phyloP scores from a whole-genome alignment of 1,140 invertebrate species.

The Atopsyche davidsoni region DNA sequence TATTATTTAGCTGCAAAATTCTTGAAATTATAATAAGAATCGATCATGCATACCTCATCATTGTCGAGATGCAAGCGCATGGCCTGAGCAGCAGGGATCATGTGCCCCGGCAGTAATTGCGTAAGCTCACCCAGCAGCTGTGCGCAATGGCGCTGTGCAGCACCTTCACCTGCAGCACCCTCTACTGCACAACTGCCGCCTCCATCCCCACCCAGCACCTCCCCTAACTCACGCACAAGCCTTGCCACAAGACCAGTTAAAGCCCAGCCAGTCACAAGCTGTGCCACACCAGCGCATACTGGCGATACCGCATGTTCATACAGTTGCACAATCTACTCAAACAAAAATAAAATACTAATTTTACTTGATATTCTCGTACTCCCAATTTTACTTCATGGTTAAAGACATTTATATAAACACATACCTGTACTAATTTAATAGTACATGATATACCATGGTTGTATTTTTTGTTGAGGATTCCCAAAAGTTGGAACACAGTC shows the following conservation, averaged over 20 bases:
- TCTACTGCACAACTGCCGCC: conserved; percentile 48
- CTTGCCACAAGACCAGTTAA: conserved; percentile 61
- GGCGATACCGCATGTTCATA: conserved; percentile 62
- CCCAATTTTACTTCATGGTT: neutral
- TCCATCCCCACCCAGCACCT: conserved; percentile 48
- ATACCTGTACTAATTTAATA: conserved; percentile 61
- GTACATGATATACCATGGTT: conserved; percentile 67
- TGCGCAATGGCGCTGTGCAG: conserved; percentile 58
- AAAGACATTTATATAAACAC: neutral
- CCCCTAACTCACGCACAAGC: conserved; percentile 66
- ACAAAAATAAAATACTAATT: conserved; percentile 7
- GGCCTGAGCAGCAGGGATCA: conserved; percentile 51
- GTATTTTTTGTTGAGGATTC: conserved; percentile 73
- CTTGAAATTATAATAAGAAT: too few species aligned
- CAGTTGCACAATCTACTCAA: conserved; percentile 62
- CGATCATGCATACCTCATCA: conserved; percentile 38
- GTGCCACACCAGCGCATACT: conserved; percentile 60
- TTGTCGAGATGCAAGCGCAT: conserved; percentile 43
- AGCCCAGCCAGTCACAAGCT: conserved; percentile 57
- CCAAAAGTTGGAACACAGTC: conserved; percentile 70
- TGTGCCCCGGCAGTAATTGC: conserved; percentile 55
- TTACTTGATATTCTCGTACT: neutral
- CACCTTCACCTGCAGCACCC: conserved; percentile 50
- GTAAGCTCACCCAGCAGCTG: conserved; percentile 65
- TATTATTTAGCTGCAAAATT: too few species aligned